Evolutionary conservation across 2,113 vertebrate species (phyloP).

Genomic region (Rousettus leschenaultii): DNA sequence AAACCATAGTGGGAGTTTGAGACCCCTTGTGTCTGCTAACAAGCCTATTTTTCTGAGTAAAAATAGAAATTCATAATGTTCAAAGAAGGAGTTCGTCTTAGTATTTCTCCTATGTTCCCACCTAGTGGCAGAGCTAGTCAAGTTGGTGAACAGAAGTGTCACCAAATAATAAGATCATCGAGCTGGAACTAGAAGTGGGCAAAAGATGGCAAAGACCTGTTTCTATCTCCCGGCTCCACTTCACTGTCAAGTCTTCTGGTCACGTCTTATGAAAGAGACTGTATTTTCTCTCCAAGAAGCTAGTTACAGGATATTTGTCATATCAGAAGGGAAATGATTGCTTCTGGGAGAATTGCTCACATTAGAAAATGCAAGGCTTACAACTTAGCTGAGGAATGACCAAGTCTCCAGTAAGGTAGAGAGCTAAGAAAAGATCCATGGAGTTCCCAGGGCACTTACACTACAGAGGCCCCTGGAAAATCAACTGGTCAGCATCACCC

Average conservation of each 20-base stretch:
- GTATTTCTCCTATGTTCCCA: not conserved
- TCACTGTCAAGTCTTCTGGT: not conserved
- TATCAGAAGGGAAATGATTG: not conserved
- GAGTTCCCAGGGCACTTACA: not conserved
- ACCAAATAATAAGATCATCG: not conserved
- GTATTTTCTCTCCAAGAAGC: constrained; percentile 31
- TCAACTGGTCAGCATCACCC: not conserved
- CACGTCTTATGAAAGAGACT: not conserved
- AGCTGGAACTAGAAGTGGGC: not conserved
- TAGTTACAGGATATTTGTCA: constrained; percentile 24
- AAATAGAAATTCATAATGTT: not conserved
- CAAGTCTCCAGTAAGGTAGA: not conserved
- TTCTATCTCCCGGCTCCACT: not conserved
- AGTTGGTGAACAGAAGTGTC: not conserved
- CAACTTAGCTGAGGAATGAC: not conserved
- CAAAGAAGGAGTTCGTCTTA: not conserved
- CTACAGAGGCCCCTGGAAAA: not conserved
- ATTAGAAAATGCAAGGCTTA: not conserved
- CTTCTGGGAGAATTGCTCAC: not conserved
- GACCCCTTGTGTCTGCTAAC: not conserved
- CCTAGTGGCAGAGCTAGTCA: not conserved
- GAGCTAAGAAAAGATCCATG: not conserved
- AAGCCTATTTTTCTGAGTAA: not conserved
- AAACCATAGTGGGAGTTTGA: not conserved
- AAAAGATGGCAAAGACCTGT: not conserved